These are phyloP conservation scores for Eretmodus cyanostictus DNA, from an alignment of 2,113 vertebrate genomes.

Conservation along the genomic window DNA sequence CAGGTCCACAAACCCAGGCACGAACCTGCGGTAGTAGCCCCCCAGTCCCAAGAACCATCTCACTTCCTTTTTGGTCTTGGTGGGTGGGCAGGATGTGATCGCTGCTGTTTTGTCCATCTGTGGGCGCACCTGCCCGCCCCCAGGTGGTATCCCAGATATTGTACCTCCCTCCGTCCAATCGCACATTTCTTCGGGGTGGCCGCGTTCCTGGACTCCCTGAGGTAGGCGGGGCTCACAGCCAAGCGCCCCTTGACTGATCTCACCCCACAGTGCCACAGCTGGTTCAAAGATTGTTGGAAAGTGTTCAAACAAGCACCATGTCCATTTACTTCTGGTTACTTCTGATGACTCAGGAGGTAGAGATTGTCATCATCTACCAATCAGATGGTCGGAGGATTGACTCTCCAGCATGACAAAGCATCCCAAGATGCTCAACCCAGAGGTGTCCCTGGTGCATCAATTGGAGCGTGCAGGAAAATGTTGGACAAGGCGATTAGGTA, in stretches of 20 bases:
- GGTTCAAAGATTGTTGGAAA: neutral
- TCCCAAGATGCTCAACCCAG: neutral
- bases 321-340: neutral
- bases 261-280: accelerated
- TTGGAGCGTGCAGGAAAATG: neutral
- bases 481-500: neutral
- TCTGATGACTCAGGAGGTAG: neutral
- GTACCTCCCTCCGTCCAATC: neutral
- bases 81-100: neutral
- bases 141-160: neutral
- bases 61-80: neutral
- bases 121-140: neutral
- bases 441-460: neutral
- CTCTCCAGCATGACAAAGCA: neutral
- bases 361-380: neutral
- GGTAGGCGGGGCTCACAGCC: neutral
- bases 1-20: neutral
- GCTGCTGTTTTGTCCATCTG: neutral
- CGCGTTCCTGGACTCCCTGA: neutral
- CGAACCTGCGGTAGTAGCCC: accelerated
- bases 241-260: neutral
- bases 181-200: neutral
- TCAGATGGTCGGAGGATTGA: neutral
- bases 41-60: neutral
- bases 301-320: neutral